A percentile compares a stretch with the other conserved stretches of the same genome.
phyloP scores from a whole-genome alignment of 2,888 invertebrate genomes.

The Clepsis dumicolana region DNA sequence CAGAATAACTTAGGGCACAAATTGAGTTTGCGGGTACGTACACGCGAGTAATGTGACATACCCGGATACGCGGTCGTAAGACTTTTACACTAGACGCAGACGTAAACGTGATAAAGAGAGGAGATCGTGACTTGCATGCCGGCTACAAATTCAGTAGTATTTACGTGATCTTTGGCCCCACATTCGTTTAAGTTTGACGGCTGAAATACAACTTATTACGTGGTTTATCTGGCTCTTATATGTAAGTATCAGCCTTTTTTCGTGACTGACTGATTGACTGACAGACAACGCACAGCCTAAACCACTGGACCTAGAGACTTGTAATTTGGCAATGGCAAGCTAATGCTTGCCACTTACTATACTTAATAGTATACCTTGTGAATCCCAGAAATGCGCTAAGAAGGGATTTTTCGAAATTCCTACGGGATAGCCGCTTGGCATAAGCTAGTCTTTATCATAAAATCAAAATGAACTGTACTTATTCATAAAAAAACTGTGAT shows the following conservation, averaged over 20 bases:
- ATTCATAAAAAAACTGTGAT: too few species aligned
- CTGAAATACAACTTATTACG: not conserved
- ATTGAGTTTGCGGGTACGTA: slow-evolving; percentile 20
- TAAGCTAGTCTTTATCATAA: too few species aligned
- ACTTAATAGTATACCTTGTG: too few species aligned
- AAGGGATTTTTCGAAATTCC: too few species aligned
- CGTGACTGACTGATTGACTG: too few species aligned
- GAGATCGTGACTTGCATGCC: slow-evolving; percentile 16
- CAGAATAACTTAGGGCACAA: slow-evolving; percentile 14
- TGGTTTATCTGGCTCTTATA: not conserved
- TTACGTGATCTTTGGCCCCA: slow-evolving; percentile 1
- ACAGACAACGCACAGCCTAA: too few species aligned
- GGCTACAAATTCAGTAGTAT: not conserved
- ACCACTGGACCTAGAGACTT: too few species aligned
- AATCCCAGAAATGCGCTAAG: too few species aligned
- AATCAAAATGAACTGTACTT: too few species aligned
- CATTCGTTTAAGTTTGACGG: not conserved
- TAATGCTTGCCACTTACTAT: too few species aligned
- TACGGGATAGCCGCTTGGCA: too few species aligned
- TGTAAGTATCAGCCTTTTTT: not conserved
- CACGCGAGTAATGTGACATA: slow-evolving; percentile 15
- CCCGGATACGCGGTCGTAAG: slow-evolving; percentile 6
- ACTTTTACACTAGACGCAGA: slow-evolving; percentile 4
- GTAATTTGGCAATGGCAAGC: too few species aligned
- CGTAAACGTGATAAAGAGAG: slow-evolving; percentile 9